A percentile compares a stretch with the other conserved stretches of the same genome.
These are phyloP conservation scores for Microctonus brassicae DNA, from an alignment of 2,888 invertebrate species.

Conservation along the genomic window DNA sequence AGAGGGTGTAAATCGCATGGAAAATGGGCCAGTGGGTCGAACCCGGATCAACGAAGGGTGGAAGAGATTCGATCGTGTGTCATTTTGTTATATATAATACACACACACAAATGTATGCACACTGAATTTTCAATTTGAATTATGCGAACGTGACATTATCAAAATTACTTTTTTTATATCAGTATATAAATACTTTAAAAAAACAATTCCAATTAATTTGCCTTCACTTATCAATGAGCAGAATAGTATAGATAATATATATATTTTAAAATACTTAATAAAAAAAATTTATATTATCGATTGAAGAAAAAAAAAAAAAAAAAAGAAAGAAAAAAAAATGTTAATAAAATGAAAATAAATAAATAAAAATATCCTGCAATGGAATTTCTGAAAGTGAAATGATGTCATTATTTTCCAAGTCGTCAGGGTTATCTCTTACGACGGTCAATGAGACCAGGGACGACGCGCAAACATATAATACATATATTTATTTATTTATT, in stretches of 20 bases:
- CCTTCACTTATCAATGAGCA: not conserved
- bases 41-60: conserved; percentile 33
- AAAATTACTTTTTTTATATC: not conserved
- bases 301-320: not conserved
- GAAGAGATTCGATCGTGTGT: conserved; percentile 14
- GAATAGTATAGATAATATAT: too few species aligned
- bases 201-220: not conserved
- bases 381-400: conserved; percentile 7
- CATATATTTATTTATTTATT: not conserved
- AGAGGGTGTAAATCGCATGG: conserved; percentile 57
- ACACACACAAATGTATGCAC: not conserved
- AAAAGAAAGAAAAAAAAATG: not conserved
- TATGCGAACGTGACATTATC: not conserved
- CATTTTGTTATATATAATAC: not conserved
- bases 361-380: not conserved
- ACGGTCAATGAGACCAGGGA: conserved; percentile 18
- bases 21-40: conserved; percentile 61
- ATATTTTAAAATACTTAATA: too few species aligned
- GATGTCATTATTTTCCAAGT: conserved; percentile 2
- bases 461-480: not conserved
- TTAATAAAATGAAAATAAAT: not conserved
- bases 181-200: not conserved
- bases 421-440: conserved; percentile 15
- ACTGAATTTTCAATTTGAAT: not conserved
- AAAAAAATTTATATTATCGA: not conserved